A percentile compares a stretch with the other conserved stretches of the same genome.
Conservation (phyloP, 2,888 invertebrate genomes). For the Erannis defoliaria region DNA sequence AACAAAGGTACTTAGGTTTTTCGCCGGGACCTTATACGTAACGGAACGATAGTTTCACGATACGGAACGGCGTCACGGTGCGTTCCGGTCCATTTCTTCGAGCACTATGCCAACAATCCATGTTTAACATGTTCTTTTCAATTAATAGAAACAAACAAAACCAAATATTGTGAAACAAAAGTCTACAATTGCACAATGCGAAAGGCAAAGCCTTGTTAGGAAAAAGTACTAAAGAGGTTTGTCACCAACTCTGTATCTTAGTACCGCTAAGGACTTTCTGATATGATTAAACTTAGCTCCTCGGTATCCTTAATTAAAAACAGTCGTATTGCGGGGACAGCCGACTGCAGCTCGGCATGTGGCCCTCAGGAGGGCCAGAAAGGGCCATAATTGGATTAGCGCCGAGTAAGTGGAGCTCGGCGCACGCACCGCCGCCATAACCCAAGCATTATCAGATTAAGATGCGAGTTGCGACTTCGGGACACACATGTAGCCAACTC, state of each 20-base stretch:
- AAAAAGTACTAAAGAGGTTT: no score
- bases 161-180: no score
- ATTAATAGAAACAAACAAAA: no score
- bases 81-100: no score
- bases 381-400: constrained; percentile 64
- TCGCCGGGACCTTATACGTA: no score
- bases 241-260: constrained; percentile 10
- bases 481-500: constrained; percentile 50
- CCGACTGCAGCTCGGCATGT: constrained; percentile 65
- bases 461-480: constrained; percentile 50
- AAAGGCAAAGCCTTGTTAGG: no score
- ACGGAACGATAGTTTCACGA: no score
- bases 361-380: constrained; percentile 56
- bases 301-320: constrained; percentile 69
- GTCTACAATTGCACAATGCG: no score
- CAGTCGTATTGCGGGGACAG: constrained; percentile 58
- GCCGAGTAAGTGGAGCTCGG: constrained; percentile 57
- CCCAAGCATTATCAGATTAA: constrained; percentile 69
- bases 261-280: constrained; percentile 12
- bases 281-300: constrained; percentile 26
- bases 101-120: no score
- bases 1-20: no score
- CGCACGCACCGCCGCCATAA: constrained; percentile 66
- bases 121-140: no score
- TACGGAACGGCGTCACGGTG: no score